Evolutionary conservation across 1,140 invertebrate species (phyloP).

Genomic region (Drosophila ercepeae): DNA sequence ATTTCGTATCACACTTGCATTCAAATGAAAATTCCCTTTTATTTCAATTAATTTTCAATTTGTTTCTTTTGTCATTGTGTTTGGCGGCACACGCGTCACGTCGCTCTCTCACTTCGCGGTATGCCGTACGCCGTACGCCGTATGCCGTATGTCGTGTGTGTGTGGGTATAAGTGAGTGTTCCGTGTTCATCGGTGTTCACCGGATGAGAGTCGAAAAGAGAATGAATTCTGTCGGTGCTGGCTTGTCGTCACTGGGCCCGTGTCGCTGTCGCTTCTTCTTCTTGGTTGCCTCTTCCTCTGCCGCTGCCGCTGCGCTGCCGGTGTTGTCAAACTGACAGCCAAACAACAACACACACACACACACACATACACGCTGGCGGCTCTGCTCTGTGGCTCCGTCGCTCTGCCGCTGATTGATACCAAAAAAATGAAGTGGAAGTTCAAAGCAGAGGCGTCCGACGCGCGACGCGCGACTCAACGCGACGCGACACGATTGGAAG

Average conservation of each 20-base stretch:
- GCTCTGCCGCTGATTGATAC: constrained; percentile 69
- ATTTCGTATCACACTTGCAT: constrained; percentile 40
- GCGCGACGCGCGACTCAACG: no score
- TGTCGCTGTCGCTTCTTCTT: constrained; percentile 42
- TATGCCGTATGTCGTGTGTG: no score
- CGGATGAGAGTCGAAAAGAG: constrained; percentile 82
- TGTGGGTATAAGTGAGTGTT: constrained; percentile 26
- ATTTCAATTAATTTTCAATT: constrained; percentile 2
- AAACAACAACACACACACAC: constrained; percentile 4
- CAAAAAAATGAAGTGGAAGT: constrained; percentile 80
- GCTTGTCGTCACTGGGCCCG: constrained; percentile 72
- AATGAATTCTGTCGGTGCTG: constrained; percentile 75
- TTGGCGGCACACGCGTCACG: constrained; percentile 45
- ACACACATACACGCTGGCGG: no score
- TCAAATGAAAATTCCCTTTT: background rate
- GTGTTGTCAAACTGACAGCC: constrained; percentile 38
- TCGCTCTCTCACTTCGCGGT: constrained; percentile 32
- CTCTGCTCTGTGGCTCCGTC: constrained; percentile 10
- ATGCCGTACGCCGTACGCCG: no score
- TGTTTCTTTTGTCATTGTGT: constrained; percentile 31
- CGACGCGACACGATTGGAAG: constrained; percentile 46
- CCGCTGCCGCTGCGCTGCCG: constrained; percentile 38
- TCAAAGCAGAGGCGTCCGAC: constrained; percentile 66
- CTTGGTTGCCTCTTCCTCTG: constrained; percentile 41
- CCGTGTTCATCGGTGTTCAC: constrained; percentile 9